Percentiles rank a stretch among this genome's conserved stretches.
Conservation (phyloP, 37 sponge, comb jelly and placozoan genomes). For the Chondrosia reniformis region DNA sequence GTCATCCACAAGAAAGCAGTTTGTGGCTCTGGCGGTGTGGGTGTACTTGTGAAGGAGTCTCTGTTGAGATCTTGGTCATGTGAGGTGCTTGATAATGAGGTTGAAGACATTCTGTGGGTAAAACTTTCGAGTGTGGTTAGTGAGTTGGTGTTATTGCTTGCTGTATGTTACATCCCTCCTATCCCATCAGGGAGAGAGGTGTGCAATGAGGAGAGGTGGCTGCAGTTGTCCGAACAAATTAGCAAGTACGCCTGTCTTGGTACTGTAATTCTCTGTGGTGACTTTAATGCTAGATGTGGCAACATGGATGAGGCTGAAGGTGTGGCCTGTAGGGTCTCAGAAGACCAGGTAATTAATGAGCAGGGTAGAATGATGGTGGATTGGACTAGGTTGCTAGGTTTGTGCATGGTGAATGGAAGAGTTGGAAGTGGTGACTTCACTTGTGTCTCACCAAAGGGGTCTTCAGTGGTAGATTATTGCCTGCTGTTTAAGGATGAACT, state of each 20-base stretch:
- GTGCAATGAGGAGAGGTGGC: slow-evolving; percentile 2
- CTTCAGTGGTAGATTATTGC: slow-evolving; percentile 5
- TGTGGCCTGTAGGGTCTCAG: neutral
- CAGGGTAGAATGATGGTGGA: slow-evolving; percentile 13
- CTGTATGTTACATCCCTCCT: slow-evolving; percentile 12
- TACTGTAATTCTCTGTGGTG: slow-evolving; percentile 2
- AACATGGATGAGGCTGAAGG: neutral
- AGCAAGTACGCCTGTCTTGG: slow-evolving; percentile 15
- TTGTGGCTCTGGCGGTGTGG: slow-evolving; percentile 1
- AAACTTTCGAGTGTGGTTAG: slow-evolving; percentile 1
- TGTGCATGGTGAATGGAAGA: slow-evolving; percentile 7
- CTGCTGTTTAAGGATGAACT: slow-evolving; percentile 8
- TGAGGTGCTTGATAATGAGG: slow-evolving; percentile 2
- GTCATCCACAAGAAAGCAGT: neutral
- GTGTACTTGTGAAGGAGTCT: slow-evolving; percentile 4
- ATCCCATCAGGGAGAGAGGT: slow-evolving; percentile 17
- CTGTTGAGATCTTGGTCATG: slow-evolving; percentile 3
- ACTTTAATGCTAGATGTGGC: slow-evolving; percentile 10
- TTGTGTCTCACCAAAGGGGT: neutral
- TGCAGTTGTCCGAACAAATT: neutral
- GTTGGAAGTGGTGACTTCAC: slow-evolving; percentile 18
- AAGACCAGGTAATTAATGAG: slow-evolving; percentile 10
- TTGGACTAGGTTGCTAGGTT: neutral
- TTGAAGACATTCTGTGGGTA: slow-evolving; percentile 11
- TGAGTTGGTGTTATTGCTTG: neutral